Percentiles rank a stretch among this genome's conserved stretches.
Evolutionary conservation across 2,888 invertebrate genomes (phyloP).

Genomic region (Eulithis testata): DNA sequence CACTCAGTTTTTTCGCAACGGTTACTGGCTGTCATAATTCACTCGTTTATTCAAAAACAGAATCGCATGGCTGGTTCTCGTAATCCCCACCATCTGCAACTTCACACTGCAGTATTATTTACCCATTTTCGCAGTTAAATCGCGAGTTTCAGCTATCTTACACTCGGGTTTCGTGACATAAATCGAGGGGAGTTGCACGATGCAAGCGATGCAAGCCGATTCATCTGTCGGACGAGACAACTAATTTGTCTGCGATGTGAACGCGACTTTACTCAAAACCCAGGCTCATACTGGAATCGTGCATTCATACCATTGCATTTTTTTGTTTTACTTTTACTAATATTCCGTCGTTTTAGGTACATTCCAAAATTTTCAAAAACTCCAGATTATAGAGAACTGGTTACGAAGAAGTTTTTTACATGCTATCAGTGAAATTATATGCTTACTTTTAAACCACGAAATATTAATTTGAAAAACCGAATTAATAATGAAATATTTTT

Average conservation of each 20-base stretch:
- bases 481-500: too few relatives aligned
- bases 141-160: conserved; percentile 50
- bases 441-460: too few relatives aligned
- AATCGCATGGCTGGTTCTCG: conserved; percentile 5
- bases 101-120: conserved; percentile 35
- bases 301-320: background rate
- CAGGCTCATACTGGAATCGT: background rate
- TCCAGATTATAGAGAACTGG: too few relatives aligned
- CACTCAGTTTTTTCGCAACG: too few relatives aligned
- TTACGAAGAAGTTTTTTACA: too few relatives aligned
- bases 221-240: conserved; percentile 70
- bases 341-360: too few relatives aligned
- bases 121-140: conserved; percentile 49
- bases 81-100: conserved; percentile 27
- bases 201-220: conserved; percentile 53
- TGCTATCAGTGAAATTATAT: too few relatives aligned
- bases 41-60: too few relatives aligned
- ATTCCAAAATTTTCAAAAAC: too few relatives aligned
- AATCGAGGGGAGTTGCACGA: conserved; percentile 59
- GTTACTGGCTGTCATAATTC: too few relatives aligned
- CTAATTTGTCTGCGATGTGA: conserved; percentile 73
- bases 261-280: conserved; percentile 56
- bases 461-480: too few relatives aligned
- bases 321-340: too few relatives aligned
- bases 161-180: conserved; percentile 54